These are phyloP conservation scores for Nephila pilipes DNA, from an alignment of 1,140 invertebrate species.

Conservation along the genomic window DNA sequence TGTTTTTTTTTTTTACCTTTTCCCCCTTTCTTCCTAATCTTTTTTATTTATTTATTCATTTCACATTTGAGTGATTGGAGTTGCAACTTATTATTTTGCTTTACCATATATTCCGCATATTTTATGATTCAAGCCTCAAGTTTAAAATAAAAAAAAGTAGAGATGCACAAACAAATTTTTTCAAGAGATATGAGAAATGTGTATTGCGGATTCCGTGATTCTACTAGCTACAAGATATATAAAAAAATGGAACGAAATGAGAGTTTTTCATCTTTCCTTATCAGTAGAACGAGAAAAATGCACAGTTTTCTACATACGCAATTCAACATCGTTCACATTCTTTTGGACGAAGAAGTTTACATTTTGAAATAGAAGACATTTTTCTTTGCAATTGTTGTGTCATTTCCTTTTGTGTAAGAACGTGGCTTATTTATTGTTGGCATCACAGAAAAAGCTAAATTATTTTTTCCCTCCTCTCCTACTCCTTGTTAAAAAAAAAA, in stretches of 20 bases:
- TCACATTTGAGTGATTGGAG: no score
- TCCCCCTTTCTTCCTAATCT: no score
- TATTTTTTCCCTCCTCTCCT: neutral
- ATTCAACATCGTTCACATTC: neutral
- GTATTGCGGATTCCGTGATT: neutral
- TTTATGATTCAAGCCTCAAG: no score
- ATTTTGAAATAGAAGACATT: constrained; percentile 38
- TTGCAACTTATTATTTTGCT: no score
- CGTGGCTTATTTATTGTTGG: constrained; percentile 5
- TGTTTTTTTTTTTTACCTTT: no score
- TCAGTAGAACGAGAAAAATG: constrained; percentile 12
- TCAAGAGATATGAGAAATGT: neutral
- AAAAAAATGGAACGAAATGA: neutral
- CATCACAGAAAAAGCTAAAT: constrained; percentile 6
- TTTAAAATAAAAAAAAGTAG: neutral
- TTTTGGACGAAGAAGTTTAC: neutral
- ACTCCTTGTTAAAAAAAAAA: neutral
- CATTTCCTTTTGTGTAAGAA: constrained; percentile 9
- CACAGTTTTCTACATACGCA: neutral
- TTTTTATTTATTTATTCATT: no score
- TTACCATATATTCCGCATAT: no score
- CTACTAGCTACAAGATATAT: neutral
- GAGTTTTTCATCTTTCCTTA: constrained; percentile 27
- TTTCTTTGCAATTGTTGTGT: constrained; percentile 23
- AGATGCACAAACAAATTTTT: neutral